Evolutionary conservation across 2,797 vertebrate genomes (phyloP).

Genomic region (Scolopax bukidnonensis): DNA sequence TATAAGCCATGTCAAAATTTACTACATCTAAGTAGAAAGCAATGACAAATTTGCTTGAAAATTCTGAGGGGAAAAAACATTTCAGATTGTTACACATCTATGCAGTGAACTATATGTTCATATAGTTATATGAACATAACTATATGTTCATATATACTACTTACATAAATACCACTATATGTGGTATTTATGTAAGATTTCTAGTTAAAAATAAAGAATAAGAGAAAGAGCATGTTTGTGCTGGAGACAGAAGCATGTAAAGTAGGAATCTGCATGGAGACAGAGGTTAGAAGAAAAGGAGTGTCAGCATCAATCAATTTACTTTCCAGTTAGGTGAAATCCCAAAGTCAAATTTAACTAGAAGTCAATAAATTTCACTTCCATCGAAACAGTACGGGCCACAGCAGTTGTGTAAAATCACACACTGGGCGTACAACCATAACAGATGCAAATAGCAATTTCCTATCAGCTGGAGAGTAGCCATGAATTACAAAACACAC

Average conservation of each 20-base stretch:
- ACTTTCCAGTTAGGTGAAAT: slow-evolving; percentile 24
- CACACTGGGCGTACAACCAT: neutral
- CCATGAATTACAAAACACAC: neutral
- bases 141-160: neutral
- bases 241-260: neutral
- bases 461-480: slow-evolving; percentile 48
- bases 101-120: neutral
- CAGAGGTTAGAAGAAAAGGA: neutral
- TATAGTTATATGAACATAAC: neutral
- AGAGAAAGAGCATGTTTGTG: neutral
- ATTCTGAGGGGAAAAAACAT: neutral
- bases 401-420: slow-evolving; percentile 49
- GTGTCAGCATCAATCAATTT: slow-evolving; percentile 22
- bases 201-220: neutral
- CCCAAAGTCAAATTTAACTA: slow-evolving; percentile 34
- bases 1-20: neutral
- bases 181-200: neutral
- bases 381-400: neutral
- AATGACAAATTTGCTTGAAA: neutral
- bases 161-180: too few relatives aligned
- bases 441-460: slow-evolving; percentile 54
- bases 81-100: neutral
- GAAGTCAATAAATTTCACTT: slow-evolving; percentile 25
- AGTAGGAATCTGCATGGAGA: neutral
- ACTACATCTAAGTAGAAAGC: neutral